Evolutionary conservation across 2,113 vertebrate species (phyloP).

Genomic region (Macaca nemestrina): DNA sequence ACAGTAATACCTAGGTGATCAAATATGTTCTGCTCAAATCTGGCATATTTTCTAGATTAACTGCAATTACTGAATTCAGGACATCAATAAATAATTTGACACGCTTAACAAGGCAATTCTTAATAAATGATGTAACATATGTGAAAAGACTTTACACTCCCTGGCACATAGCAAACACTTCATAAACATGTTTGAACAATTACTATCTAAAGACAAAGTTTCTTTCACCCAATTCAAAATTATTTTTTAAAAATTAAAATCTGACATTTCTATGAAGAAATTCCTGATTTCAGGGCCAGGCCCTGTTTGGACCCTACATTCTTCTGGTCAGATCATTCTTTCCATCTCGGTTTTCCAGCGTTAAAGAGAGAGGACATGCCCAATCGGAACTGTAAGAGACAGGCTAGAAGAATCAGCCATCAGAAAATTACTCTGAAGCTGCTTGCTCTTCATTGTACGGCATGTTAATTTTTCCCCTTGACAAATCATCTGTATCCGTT

Average conservation of each 20-base stretch:
- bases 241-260: slow-evolving; percentile 21
- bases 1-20: not conserved
- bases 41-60: slow-evolving; percentile 39
- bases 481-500: not conserved
- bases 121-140: slow-evolving; percentile 5
- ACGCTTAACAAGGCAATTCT: not conserved
- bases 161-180: not conserved
- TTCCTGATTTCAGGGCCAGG: not conserved
- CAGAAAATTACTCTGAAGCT: not conserved
- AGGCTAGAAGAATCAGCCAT: not conserved
- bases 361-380: not conserved
- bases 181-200: not conserved
- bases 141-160: not conserved
- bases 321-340: not conserved
- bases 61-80: slow-evolving; percentile 25
- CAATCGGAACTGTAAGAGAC: not conserved
- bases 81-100: slow-evolving; percentile 29
- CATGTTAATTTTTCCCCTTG: not conserved
- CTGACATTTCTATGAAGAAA: slow-evolving; percentile 1
- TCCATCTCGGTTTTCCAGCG: not conserved
- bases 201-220: not conserved
- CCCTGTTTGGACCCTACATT: not conserved
- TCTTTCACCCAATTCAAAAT: not conserved
- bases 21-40: slow-evolving; percentile 17
- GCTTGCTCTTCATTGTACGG: not conserved